Conservation (phyloP, 2,888 invertebrate genomes). For the Leucophenga maculata region DNA sequence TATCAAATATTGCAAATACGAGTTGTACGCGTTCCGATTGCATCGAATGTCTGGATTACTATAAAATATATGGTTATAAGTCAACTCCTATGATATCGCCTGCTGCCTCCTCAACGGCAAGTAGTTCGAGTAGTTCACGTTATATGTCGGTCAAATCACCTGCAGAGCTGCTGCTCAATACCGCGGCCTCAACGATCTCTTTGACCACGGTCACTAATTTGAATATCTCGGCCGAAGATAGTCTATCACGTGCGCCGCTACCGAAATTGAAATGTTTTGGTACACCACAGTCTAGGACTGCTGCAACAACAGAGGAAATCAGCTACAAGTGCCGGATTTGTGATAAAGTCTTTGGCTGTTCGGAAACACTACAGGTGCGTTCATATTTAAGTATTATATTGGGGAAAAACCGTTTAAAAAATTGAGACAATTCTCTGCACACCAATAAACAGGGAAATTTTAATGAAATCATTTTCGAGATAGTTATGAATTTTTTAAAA, state of each 20-base stretch:
- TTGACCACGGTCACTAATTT: slow-evolving; percentile 60
- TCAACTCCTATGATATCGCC: slow-evolving; percentile 56
- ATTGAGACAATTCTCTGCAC: no score
- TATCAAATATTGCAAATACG: neutral
- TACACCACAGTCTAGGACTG: neutral
- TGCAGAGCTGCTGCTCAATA: slow-evolving; percentile 35
- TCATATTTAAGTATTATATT: no score
- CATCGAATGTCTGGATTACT: slow-evolving; percentile 60
- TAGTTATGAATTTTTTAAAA: no score
- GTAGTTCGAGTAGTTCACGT: slow-evolving; percentile 53
- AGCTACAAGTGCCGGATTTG: slow-evolving; percentile 71
- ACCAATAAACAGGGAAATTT: no score
- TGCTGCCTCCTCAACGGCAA: slow-evolving; percentile 51
- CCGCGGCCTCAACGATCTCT: slow-evolving; percentile 47
- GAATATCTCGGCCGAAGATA: slow-evolving; percentile 31
- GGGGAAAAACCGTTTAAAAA: no score
- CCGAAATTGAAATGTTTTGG: slow-evolving; percentile 23
- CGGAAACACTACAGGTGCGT: slow-evolving; percentile 70
- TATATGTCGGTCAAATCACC: slow-evolving; percentile 30
- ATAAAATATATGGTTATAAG: slow-evolving; percentile 53
- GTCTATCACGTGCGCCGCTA: slow-evolving; percentile 13
- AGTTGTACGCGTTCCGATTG: slow-evolving; percentile 59
- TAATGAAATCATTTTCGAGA: no score
- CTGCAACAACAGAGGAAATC: slow-evolving; percentile 58
- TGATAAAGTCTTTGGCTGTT: slow-evolving; percentile 72